Conservation (phyloP, 2,113 vertebrate genomes). For the Balaeniceps rex region DNA sequence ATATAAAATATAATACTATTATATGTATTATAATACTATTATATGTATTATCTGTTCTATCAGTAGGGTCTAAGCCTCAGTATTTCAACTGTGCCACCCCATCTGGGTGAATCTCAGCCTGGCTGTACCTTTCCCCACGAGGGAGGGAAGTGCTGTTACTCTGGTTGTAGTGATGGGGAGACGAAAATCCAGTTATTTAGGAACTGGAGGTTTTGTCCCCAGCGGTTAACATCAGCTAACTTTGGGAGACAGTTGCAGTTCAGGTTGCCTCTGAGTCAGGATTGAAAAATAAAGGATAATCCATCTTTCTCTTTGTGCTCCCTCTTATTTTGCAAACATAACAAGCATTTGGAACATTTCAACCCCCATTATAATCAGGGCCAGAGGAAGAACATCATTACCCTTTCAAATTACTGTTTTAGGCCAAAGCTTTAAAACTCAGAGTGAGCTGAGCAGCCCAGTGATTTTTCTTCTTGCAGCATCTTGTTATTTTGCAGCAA, state of each 20-base stretch:
- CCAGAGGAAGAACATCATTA: background rate
- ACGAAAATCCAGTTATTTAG: background rate
- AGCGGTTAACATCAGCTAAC: background rate
- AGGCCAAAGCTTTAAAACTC: background rate
- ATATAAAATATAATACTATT: background rate
- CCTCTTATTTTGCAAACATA: background rate
- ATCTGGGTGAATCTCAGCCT: background rate
- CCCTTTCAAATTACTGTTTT: background rate
- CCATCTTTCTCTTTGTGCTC: background rate
- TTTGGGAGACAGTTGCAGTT: background rate
- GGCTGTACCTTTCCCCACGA: accelerated
- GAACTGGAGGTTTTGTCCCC: background rate
- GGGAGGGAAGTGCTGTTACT: background rate
- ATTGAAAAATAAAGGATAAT: background rate
- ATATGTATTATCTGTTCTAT: background rate
- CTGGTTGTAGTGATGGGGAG: background rate
- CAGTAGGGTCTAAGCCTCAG: background rate
- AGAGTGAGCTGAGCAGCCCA: background rate
- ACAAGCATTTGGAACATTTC: background rate
- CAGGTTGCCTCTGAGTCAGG: background rate
- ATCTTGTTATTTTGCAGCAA: background rate
- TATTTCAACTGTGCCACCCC: background rate
- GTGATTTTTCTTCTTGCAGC: background rate
- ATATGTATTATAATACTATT: too few species aligned
- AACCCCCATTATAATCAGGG: background rate